Conservation (phyloP, 1,140 invertebrate species). For the Eufriesea mexicana region DNA sequence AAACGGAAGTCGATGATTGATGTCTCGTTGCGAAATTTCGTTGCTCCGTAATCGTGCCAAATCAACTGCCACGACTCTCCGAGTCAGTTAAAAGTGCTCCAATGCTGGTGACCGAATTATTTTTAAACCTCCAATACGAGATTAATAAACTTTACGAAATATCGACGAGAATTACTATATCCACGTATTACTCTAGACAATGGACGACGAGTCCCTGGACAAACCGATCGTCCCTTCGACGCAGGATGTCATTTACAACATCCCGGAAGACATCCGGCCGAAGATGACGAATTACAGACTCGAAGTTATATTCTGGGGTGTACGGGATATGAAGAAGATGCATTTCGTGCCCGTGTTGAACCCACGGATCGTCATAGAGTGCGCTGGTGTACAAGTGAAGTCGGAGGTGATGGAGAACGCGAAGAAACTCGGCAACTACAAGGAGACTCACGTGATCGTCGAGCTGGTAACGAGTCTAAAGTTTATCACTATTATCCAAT, state of each 20-base stretch:
- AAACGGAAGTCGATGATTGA: background rate
- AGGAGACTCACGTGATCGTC: constrained; percentile 78
- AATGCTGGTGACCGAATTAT: too few relatives aligned
- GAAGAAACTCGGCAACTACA: constrained; percentile 80
- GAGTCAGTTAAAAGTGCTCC: too few relatives aligned
- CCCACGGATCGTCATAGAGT: constrained; percentile 84
- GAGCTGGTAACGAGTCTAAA: constrained; percentile 74
- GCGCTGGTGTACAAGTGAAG: constrained; percentile 81
- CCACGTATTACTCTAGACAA: too few relatives aligned
- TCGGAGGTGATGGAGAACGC: constrained; percentile 83
- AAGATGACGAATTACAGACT: constrained; percentile 78
- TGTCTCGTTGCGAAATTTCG: background rate
- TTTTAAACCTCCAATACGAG: too few relatives aligned
- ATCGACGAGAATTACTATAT: too few relatives aligned
- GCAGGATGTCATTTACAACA: constrained; percentile 74
- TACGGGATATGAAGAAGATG: constrained; percentile 83
- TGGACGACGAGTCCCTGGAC: constrained; percentile 67
- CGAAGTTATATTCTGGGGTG: constrained; percentile 86
- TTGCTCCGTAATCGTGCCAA: background rate
- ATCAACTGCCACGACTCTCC: background rate
- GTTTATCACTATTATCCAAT: too few relatives aligned
- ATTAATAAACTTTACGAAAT: too few relatives aligned
- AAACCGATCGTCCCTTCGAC: constrained; percentile 63
- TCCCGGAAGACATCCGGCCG: constrained; percentile 82
- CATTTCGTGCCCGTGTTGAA: constrained; percentile 79